Evolutionary conservation across 2,797 vertebrate genomes (phyloP).

Genomic region (Pipistrellus nathusii): DNA sequence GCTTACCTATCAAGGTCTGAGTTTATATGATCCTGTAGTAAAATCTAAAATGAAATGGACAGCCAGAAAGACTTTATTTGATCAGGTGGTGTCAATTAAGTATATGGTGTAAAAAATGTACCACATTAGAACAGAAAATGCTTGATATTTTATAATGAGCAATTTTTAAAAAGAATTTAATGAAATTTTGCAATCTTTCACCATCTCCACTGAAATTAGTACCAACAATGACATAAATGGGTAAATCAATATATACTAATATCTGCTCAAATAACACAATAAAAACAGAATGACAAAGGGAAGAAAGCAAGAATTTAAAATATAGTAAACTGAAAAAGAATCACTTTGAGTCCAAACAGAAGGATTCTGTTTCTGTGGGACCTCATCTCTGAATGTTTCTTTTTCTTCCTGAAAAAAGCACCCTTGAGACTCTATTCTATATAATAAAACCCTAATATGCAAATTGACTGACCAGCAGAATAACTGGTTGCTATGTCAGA

Average conservation of each 20-base stretch:
- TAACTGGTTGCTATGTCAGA: too few species aligned
- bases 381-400: neutral
- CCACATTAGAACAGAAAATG: neutral
- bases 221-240: constrained; percentile 1
- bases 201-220: neutral
- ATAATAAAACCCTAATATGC: too few species aligned
- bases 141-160: constrained; percentile 1
- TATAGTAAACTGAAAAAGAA: neutral
- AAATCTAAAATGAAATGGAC: constrained; percentile 21
- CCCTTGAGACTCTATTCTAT: neutral
- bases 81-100: neutral
- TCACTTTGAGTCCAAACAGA: neutral
- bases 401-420: neutral
- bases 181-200: neutral
- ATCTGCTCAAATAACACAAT: neutral
- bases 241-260: neutral
- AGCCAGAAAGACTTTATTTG: neutral
- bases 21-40: constrained; percentile 7
- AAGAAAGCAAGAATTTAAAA: neutral
- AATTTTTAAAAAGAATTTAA: neutral
- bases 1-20: constrained; percentile 23
- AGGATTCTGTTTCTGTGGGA: neutral
- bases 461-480: too few species aligned
- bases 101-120: neutral
- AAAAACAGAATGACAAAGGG: neutral